Evolutionary conservation across 2,888 invertebrate genomes (phyloP).

Genomic region (Pheosia gnoma): DNA sequence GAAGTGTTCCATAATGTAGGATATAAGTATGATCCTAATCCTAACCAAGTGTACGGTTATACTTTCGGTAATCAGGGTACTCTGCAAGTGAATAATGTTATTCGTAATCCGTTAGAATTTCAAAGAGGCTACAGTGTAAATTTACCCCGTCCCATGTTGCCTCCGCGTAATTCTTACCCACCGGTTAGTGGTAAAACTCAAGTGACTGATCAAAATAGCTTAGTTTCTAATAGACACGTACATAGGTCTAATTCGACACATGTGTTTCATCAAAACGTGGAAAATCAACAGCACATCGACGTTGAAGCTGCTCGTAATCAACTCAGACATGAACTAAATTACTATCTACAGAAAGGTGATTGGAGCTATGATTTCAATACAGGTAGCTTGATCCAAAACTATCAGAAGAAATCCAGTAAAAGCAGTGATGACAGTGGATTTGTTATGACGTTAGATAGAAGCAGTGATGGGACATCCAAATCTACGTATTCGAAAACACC

Average conservation of each 20-base stretch:
- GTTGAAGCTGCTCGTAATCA: slow-evolving; percentile 78
- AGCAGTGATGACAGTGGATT: slow-evolving; percentile 81
- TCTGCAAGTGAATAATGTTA: slow-evolving; percentile 76
- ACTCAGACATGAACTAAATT: slow-evolving; percentile 76
- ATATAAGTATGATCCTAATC: slow-evolving; percentile 75
- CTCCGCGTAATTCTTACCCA: slow-evolving; percentile 86
- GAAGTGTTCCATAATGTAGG: slow-evolving; percentile 77
- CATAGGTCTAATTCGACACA: slow-evolving; percentile 86
- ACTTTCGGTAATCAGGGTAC: slow-evolving; percentile 83
- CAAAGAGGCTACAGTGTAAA: slow-evolving; percentile 83
- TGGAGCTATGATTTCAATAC: slow-evolving; percentile 81
- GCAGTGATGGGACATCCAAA: slow-evolving; percentile 79
- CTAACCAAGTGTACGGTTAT: slow-evolving; percentile 80
- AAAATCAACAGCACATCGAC: slow-evolving; percentile 69
- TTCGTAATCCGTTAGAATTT: slow-evolving; percentile 83
- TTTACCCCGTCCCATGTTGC: slow-evolving; percentile 84
- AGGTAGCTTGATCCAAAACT: slow-evolving; percentile 78
- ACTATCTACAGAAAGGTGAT: slow-evolving; percentile 79
- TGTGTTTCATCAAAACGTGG: slow-evolving; percentile 78
- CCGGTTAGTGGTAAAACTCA: slow-evolving; percentile 83
- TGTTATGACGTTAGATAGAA: slow-evolving; percentile 80
- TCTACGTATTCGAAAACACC: slow-evolving; percentile 80
- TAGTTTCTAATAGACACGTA: slow-evolving; percentile 81
- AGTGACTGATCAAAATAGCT: slow-evolving; percentile 78
- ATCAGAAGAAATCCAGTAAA: slow-evolving; percentile 80